Percentiles rank a stretch among this genome's conserved stretches.
These are phyloP conservation scores for Idaea biselata DNA, from an alignment of 2,888 invertebrate genomes.

Conservation along the genomic window DNA sequence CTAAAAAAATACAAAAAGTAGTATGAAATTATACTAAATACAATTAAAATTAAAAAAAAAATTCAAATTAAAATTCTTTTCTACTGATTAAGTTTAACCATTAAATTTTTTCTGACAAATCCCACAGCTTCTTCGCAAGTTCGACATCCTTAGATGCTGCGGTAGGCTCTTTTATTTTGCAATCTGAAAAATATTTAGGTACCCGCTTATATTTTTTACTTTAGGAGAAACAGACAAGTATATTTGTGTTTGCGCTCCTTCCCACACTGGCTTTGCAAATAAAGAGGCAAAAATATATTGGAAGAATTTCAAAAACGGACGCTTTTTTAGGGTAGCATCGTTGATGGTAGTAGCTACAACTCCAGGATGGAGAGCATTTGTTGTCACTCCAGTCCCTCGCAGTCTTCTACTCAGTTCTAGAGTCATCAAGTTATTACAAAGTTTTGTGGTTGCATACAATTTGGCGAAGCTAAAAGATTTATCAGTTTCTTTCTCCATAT, in stretches of 20 bases:
- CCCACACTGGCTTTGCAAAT: conserved; percentile 47
- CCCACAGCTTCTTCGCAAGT: conserved; percentile 82
- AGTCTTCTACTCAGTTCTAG: conserved; percentile 85
- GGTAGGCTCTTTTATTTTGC: conserved; percentile 58
- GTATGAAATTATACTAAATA: too few relatives aligned
- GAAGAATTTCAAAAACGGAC: conserved; percentile 42
- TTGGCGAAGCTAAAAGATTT: conserved; percentile 35
- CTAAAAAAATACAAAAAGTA: too few relatives aligned
- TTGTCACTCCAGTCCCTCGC: conserved; percentile 85
- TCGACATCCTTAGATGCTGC: conserved; percentile 67
- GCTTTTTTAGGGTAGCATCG: conserved; percentile 71
- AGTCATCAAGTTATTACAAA: conserved; percentile 87
- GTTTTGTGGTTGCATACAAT: conserved; percentile 81
- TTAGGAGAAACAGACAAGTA: conserved; percentile 76
- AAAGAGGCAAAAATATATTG: conserved; percentile 44
- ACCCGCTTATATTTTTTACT: conserved; percentile 80
- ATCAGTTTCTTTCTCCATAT: conserved; percentile 38
- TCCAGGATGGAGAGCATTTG: conserved; percentile 91
- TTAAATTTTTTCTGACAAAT: conserved; percentile 73
- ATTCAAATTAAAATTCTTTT: not conserved
- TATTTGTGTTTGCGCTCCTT: conserved; percentile 75
- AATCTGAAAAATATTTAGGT: conserved; percentile 82
- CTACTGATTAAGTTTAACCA: conserved; percentile 43
- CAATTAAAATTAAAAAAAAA: too few relatives aligned
- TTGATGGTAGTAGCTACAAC: conserved; percentile 63